phyloP scores from a whole-genome alignment of 2,888 invertebrate species.

The Formica aserva region DNA sequence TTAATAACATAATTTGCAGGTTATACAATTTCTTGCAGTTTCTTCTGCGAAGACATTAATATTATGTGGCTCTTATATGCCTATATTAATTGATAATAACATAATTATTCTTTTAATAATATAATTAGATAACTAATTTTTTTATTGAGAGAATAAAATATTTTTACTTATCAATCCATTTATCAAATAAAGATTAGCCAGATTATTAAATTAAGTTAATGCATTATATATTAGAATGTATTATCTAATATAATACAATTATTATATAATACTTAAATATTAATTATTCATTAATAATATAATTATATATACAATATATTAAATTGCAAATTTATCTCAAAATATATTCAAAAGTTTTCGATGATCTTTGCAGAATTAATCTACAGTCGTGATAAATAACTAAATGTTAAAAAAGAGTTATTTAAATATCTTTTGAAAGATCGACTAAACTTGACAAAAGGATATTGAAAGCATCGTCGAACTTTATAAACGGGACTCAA shows the following conservation, averaged over 20 bases:
- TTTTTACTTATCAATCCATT: neutral
- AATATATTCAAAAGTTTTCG: neutral
- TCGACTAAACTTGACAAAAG: neutral
- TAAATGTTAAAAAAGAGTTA: neutral
- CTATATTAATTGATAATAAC: neutral
- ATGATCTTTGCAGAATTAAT: neutral
- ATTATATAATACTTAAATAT: neutral
- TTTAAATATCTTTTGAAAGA: neutral
- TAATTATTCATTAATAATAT: neutral
- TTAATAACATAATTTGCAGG: conserved; percentile 5
- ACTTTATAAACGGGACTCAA: neutral
- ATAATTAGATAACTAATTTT: neutral
- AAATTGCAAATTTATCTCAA: neutral
- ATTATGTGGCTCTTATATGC: neutral
- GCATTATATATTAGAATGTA: neutral
- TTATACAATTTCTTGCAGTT: neutral
- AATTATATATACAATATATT: too few species aligned
- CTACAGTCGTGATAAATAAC: neutral
- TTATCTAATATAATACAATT: neutral
- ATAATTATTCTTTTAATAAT: neutral
- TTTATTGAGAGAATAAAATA: neutral
- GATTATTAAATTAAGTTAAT: neutral
- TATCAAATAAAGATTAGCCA: neutral
- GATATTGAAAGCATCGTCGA: neutral
- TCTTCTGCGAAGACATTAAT: neutral